Percentiles rank a stretch among this genome's conserved stretches.
Conservation (phyloP, 2,113 vertebrate genomes). For the Parotia lawesii region DNA sequence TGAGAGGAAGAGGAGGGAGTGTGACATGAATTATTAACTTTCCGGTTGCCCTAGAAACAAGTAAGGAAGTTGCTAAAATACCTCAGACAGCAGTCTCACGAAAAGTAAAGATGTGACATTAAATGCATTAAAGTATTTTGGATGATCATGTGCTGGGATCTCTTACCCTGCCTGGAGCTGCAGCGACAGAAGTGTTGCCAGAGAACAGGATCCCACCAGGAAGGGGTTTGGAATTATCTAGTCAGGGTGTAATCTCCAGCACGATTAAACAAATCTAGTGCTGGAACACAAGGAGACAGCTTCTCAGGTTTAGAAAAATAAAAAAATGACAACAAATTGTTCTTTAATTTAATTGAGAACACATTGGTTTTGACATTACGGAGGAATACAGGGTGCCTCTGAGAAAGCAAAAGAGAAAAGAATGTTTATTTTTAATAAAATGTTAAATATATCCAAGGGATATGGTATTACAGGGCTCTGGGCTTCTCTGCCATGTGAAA, state of each 20-base stretch:
- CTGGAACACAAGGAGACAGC: background rate
- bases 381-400: background rate
- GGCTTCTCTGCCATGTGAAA: background rate
- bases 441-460: background rate
- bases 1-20: background rate
- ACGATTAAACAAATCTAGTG: background rate
- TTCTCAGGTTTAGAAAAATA: background rate
- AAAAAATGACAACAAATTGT: background rate
- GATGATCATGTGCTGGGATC: background rate
- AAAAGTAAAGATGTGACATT: background rate
- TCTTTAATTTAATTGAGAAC: background rate
- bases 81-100: background rate
- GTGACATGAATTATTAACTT: background rate
- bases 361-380: background rate
- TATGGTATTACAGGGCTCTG: background rate
- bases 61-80: background rate
- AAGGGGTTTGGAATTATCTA: background rate
- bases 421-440: background rate
- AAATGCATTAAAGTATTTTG: background rate
- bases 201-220: background rate
- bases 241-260: background rate
- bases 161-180: background rate
- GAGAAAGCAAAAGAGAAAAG: background rate
- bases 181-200: background rate
- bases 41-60: background rate